A percentile compares a stretch with the other conserved stretches of the same genome.
Evolutionary conservation across 2,797 vertebrate species (phyloP).

Genomic region (Pelobates cultripes): DNA sequence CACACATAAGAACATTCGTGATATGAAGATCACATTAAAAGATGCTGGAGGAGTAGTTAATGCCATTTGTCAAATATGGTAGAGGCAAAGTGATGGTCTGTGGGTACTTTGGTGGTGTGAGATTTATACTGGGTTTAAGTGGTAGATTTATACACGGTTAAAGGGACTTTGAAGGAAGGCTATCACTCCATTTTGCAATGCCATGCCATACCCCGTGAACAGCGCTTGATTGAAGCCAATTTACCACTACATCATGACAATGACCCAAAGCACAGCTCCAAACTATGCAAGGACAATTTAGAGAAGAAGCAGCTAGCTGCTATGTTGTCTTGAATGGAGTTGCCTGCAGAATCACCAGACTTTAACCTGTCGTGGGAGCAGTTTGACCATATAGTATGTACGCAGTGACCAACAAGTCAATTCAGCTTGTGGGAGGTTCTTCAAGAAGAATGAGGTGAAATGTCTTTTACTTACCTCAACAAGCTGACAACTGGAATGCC

Average conservation of each 20-base stretch:
- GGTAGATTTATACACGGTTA: neutral
- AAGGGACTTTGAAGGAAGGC: neutral
- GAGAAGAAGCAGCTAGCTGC: neutral
- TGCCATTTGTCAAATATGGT: constrained; percentile 6
- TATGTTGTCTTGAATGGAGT: too few species aligned
- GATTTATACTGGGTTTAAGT: neutral
- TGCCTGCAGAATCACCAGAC: neutral
- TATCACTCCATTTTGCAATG: constrained; percentile 3
- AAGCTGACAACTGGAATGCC: neutral
- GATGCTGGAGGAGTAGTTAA: neutral
- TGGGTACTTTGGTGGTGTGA: neutral
- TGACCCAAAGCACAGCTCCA: neutral
- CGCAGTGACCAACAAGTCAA: neutral
- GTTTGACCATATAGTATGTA: neutral
- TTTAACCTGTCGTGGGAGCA: neutral
- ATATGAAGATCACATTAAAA: neutral
- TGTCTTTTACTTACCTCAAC: neutral
- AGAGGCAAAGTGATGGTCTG: neutral
- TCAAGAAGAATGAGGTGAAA: neutral
- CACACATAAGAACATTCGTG: neutral
- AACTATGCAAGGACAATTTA: neutral
- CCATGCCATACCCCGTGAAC: neutral
- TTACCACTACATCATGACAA: neutral
- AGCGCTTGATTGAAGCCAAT: neutral
- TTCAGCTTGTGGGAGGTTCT: neutral